These are phyloP conservation scores for Tetranychus piercei DNA, from an alignment of 2,888 invertebrate genomes.

Conservation along the genomic window DNA sequence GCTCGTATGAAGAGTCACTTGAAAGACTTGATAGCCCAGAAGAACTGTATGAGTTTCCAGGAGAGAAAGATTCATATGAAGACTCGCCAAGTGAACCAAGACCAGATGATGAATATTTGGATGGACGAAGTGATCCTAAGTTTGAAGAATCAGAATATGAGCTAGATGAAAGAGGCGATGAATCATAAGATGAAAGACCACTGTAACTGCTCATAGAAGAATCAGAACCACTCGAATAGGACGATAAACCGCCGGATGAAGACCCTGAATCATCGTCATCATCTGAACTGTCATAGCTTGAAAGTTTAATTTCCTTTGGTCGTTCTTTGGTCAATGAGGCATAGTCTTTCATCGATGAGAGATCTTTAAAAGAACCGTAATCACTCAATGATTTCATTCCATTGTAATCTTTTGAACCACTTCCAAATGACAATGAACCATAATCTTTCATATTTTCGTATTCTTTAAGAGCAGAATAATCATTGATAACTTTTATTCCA, in stretches of 20 bases:
- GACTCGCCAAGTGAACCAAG: background rate
- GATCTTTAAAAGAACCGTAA: background rate
- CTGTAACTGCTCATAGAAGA: background rate
- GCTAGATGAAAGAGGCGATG: background rate
- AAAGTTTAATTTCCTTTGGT: background rate
- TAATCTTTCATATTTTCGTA: background rate
- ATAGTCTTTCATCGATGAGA: background rate
- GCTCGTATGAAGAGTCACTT: background rate
- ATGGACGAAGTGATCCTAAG: background rate
- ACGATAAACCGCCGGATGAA: background rate
- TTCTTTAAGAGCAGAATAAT: background rate
- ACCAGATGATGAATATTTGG: background rate
- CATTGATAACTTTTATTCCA: background rate
- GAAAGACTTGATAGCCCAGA: background rate
- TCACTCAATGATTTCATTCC: too few species aligned
- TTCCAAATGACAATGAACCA: background rate
- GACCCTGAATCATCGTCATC: background rate
- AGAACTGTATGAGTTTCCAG: too few species aligned
- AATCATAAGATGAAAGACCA: background rate
- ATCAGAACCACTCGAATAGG: background rate
- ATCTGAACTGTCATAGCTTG: background rate
- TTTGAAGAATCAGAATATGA: background rate
- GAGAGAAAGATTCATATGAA: background rate
- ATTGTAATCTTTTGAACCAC: background rate
- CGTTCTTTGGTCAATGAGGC: background rate